Conservation (phyloP, 2,113 vertebrate species). For the Okapia johnstoni region DNA sequence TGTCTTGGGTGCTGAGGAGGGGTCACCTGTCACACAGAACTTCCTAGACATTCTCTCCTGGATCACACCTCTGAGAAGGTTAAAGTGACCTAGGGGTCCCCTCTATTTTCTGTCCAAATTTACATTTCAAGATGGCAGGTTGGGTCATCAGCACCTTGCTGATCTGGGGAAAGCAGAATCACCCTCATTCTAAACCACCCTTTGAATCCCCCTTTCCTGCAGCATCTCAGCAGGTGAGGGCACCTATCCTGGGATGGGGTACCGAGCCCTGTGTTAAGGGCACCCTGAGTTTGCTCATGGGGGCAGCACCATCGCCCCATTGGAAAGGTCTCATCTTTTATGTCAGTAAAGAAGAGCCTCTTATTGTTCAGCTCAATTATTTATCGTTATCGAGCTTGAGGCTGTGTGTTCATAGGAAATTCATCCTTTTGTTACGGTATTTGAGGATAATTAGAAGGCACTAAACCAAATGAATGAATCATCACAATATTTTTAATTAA, state of each 20-base stretch:
- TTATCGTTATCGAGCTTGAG: constrained; percentile 27
- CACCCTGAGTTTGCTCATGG: neutral
- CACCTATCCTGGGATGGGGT: neutral
- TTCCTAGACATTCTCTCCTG: no score
- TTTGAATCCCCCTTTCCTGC: neutral
- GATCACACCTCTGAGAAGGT: neutral
- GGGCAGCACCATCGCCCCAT: fast-evolving
- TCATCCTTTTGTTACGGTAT: neutral
- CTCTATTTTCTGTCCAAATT: fast-evolving
- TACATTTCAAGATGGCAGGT: fast-evolving
- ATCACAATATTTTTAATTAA: constrained; percentile 64
- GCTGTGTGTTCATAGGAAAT: neutral
- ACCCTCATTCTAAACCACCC: neutral
- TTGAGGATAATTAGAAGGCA: constrained; percentile 43
- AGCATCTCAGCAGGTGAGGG: neutral
- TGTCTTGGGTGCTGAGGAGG: neutral
- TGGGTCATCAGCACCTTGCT: fast-evolving
- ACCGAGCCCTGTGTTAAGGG: fast-evolving
- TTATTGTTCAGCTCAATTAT: neutral
- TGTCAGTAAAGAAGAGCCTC: neutral
- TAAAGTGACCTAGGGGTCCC: fast-evolving
- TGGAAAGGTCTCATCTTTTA: neutral
- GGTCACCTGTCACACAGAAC: fast-evolving
- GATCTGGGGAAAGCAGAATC: neutral
- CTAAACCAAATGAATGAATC: constrained; percentile 36